These are phyloP conservation scores for Salvelinus namaycush DNA, from an alignment of 2,113 vertebrate genomes.

Conservation along the genomic window DNA sequence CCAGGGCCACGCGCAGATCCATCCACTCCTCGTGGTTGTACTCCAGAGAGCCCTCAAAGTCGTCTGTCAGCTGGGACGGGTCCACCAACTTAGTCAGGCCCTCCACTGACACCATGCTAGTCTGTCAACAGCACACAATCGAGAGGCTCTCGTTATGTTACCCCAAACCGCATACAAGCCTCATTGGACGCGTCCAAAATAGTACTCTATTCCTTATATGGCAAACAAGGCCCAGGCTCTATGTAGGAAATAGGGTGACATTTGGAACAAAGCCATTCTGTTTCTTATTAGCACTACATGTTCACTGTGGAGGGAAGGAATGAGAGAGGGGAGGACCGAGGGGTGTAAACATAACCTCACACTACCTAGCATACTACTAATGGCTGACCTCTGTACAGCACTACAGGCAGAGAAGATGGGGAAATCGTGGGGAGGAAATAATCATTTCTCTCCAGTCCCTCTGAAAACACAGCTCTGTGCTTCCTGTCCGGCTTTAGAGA, in stretches of 20 bases:
- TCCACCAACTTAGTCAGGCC: conserved; percentile 95
- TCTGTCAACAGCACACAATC: conserved; percentile 68
- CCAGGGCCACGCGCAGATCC: conserved; percentile 88
- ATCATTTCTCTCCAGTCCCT: not conserved
- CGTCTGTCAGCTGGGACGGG: conserved; percentile 95
- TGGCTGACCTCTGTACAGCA: not conserved
- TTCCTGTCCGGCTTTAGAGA: not conserved
- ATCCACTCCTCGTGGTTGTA: conserved; percentile 99
- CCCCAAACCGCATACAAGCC: not conserved
- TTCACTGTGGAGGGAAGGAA: not conserved
- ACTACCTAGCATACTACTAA: not conserved
- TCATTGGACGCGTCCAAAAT: not conserved
- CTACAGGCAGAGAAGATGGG: not conserved
- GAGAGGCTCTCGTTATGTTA: not conserved
- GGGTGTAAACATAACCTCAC: not conserved
- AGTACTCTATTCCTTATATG: too few species aligned
- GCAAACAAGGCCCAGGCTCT: too few species aligned
- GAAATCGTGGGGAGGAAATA: not conserved
- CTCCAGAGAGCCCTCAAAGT: conserved; percentile 96
- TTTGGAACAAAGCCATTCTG: not conserved
- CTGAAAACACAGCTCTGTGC: not conserved
- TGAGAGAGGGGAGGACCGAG: too few species aligned
- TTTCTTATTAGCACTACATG: conserved; percentile 9
- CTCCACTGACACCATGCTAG: conserved; percentile 97
- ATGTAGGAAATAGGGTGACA: too few species aligned